Evolutionary conservation across 2,888 invertebrate genomes (phyloP).

Genomic region (Melitaea athalia): DNA sequence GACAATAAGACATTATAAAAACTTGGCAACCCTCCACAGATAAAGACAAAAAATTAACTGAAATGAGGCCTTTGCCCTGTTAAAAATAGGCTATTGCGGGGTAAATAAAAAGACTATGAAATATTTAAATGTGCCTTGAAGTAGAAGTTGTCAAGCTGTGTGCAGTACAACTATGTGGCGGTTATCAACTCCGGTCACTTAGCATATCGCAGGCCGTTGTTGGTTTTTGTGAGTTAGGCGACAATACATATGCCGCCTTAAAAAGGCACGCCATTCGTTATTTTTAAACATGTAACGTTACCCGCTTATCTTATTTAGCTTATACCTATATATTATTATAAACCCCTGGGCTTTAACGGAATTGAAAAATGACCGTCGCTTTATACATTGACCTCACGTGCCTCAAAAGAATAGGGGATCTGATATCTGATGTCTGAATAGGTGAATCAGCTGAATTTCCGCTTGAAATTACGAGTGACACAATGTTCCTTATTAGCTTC

Average conservation of each 20-base stretch:
- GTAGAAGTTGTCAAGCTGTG: constrained; percentile 50
- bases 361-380: not conserved
- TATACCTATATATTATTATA: not conserved
- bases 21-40: constrained; percentile 33
- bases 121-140: constrained; percentile 46
- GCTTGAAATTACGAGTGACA: constrained; percentile 1
- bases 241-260: constrained; percentile 53
- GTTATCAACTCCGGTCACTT: constrained; percentile 75
- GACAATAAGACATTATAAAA: constrained; percentile 23
- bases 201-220: constrained; percentile 70
- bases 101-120: constrained; percentile 41
- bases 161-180: constrained; percentile 51
- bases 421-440: not conserved
- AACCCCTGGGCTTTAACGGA: not conserved
- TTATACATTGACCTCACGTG: constrained; percentile 1
- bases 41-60: constrained; percentile 31
- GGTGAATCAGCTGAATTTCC: constrained; percentile 3
- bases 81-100: constrained; percentile 40
- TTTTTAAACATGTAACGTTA: constrained; percentile 21
- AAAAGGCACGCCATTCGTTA: constrained; percentile 50
- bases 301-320: not conserved
- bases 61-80: constrained; percentile 41
- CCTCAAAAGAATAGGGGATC: not conserved
- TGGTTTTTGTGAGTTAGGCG: constrained; percentile 69
- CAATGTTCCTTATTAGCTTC: not conserved